Conservation (phyloP, 64 coral and sea anemone species). For the Actinia equina region DNA sequence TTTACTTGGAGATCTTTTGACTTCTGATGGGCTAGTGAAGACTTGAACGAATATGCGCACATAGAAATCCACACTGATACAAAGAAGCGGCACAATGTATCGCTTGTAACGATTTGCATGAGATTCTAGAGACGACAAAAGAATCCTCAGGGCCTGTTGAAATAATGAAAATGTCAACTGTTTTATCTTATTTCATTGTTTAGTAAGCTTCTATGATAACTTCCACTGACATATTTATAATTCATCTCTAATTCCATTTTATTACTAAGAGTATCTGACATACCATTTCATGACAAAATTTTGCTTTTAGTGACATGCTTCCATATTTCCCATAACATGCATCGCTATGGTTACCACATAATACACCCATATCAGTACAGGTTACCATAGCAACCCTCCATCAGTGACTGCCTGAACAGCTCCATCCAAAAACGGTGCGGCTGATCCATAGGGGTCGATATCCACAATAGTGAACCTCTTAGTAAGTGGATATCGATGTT, state of each 20-base stretch:
- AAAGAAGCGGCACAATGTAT: slow-evolving; percentile 81
- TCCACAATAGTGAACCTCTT: slow-evolving; percentile 90
- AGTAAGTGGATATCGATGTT: slow-evolving; percentile 58
- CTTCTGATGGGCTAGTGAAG: slow-evolving; percentile 88
- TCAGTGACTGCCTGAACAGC: slow-evolving; percentile 90
- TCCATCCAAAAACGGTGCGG: slow-evolving; percentile 84
- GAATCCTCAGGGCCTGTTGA: slow-evolving; percentile 75
- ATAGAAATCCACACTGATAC: slow-evolving; percentile 98
- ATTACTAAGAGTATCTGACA: neutral
- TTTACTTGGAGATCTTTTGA: slow-evolving; percentile 85
- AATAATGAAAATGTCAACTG: neutral
- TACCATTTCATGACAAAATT: slow-evolving; percentile 99
- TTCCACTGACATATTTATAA: too few relatives aligned
- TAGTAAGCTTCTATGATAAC: too few relatives aligned
- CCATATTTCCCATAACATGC: slow-evolving; percentile 99
- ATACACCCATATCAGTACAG: slow-evolving; percentile 96
- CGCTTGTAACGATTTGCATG: slow-evolving; percentile 95
- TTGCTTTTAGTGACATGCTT: slow-evolving; percentile 91
- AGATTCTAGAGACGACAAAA: slow-evolving; percentile 84
- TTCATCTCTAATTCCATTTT: too few relatives aligned
- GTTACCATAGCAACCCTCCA: slow-evolving; percentile 92
- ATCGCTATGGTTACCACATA: slow-evolving; percentile 98
- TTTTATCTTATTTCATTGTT: neutral
- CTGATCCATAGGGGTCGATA: slow-evolving; percentile 97
- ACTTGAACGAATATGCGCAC: slow-evolving; percentile 97